These are phyloP conservation scores for Phaethon lepturus DNA, from an alignment of 2,113 vertebrate genomes.

Conservation along the genomic window DNA sequence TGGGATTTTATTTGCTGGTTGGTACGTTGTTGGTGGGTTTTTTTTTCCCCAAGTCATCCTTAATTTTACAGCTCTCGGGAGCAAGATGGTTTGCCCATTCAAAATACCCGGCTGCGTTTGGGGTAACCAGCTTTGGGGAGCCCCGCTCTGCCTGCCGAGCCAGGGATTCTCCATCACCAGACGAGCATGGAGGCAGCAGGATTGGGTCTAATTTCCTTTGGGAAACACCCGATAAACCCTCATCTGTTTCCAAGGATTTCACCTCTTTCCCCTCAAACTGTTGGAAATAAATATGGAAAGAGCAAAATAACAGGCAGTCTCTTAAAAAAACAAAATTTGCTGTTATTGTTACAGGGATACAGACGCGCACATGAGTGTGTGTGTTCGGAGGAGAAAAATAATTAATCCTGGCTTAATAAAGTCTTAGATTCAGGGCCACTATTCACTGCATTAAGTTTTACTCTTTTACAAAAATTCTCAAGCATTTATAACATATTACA, in stretches of 20 bases:
- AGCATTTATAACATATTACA: not conserved
- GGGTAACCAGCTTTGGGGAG: not conserved
- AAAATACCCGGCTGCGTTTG: not conserved
- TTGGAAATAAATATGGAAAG: not conserved
- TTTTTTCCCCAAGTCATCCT: not conserved
- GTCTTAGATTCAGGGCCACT: not conserved
- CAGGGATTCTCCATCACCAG: not conserved
- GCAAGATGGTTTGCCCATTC: not conserved
- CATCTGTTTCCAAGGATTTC: not conserved
- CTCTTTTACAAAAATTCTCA: not conserved
- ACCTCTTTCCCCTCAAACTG: not conserved
- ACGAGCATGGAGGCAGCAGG: not conserved
- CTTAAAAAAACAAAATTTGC: not conserved
- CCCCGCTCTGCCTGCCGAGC: not conserved
- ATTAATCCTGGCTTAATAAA: not conserved
- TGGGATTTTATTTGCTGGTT: not conserved
- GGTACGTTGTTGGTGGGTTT: not conserved
- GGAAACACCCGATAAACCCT: not conserved
- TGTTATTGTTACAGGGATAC: not conserved
- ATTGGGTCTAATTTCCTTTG: not conserved
- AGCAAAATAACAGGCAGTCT: not conserved
- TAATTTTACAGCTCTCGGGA: not conserved
- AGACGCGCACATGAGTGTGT: fast-evolving
- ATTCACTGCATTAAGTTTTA: not conserved
- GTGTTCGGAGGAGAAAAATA: not conserved